phyloP scores from a whole-genome alignment of 92 coral and sea anemone genomes.

The Actinernus sp. region DNA sequence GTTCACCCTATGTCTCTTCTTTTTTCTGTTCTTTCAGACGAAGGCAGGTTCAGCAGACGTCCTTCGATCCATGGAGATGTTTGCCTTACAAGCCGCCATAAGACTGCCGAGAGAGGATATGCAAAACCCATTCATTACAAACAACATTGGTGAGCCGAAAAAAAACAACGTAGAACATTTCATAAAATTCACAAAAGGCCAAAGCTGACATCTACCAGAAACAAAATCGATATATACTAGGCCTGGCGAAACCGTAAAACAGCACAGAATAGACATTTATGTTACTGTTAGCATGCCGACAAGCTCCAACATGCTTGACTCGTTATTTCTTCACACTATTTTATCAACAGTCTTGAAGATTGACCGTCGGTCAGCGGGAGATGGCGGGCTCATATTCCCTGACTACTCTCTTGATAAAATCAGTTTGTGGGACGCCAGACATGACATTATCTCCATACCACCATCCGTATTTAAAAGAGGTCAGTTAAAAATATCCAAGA shows the following conservation, averaged over 20 bases:
- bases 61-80: constrained; percentile 91
- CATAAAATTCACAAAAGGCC: too few relatives aligned
- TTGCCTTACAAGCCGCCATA: constrained; percentile 90
- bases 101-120: constrained; percentile 78
- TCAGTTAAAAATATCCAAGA: constrained; percentile 10
- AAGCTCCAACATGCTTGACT: too few relatives aligned
- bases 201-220: too few relatives aligned
- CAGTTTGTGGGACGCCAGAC: constrained; percentile 92
- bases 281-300: too few relatives aligned
- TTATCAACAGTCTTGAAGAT: constrained; percentile 77
- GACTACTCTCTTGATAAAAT: constrained; percentile 83
- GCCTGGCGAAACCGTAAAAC: too few relatives aligned
- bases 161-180: too few relatives aligned
- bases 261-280: too few relatives aligned
- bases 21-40: constrained; percentile 29
- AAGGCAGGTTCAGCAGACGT: constrained; percentile 94
- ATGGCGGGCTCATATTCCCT: constrained; percentile 82
- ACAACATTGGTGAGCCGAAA: constrained; percentile 88
- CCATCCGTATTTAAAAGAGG: constrained; percentile 85
- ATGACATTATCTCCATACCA: constrained; percentile 86
- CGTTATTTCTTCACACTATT: too few relatives aligned
- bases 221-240: too few relatives aligned
- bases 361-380: constrained; percentile 86
- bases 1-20: too few relatives aligned
- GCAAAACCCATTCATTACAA: constrained; percentile 75